Evolutionary conservation across 1,140 invertebrate species (phyloP).

Genomic region (Lepidurus apus): DNA sequence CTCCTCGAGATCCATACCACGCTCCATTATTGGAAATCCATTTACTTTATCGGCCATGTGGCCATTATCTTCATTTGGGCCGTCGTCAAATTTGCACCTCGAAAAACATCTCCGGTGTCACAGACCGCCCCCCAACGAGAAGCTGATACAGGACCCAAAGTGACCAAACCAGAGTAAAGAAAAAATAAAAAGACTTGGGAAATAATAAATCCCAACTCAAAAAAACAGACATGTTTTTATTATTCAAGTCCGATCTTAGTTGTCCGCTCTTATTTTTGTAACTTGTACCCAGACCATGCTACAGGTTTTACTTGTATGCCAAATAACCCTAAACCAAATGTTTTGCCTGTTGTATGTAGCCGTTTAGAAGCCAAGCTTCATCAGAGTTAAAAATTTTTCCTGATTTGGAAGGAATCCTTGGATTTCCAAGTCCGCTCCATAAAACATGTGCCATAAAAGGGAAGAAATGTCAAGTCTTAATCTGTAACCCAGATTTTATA

Average conservation of each 20-base stretch:
- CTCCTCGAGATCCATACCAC: slow-evolving; percentile 67
- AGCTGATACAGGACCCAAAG: not conserved
- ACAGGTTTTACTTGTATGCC: not conserved
- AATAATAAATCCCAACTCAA: not conserved
- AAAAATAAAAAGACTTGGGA: not conserved
- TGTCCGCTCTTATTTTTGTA: not conserved
- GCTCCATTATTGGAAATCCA: slow-evolving; percentile 70
- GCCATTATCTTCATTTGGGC: slow-evolving; percentile 42
- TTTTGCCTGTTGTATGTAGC: not conserved
- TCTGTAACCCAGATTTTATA: not conserved
- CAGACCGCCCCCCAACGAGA: not conserved
- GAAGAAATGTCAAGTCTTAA: not conserved
- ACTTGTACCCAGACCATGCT: not conserved
- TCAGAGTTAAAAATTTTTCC: not conserved
- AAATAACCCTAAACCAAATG: too few relatives aligned
- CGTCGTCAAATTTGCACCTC: slow-evolving; percentile 41
- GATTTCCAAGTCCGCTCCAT: not conserved
- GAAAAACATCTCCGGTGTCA: not conserved
- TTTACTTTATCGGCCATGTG: slow-evolving; percentile 67
- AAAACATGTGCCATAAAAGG: not conserved
- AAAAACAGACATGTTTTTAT: not conserved
- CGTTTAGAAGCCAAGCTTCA: not conserved
- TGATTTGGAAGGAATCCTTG: not conserved
- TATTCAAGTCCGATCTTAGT: not conserved
- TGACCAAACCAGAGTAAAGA: not conserved